These are phyloP conservation scores for Anguilla obscura DNA, from an alignment of 2,797 vertebrate species.

Conservation along the genomic window DNA sequence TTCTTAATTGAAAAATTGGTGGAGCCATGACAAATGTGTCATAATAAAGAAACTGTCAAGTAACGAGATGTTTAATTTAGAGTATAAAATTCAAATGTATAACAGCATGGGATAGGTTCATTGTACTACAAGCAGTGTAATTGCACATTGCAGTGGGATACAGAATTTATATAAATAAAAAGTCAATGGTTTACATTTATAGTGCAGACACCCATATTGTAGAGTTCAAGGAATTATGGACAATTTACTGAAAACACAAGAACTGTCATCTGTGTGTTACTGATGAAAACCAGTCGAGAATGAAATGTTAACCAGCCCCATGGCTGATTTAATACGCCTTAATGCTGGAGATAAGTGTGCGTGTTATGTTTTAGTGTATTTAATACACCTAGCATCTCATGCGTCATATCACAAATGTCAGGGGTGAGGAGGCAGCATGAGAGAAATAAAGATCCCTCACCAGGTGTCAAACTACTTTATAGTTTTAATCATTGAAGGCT, in stretches of 20 bases:
- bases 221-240: neutral
- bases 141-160: neutral
- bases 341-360: neutral
- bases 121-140: neutral
- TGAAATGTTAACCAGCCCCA: neutral
- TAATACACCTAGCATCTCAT: neutral
- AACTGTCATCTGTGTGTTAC: too few species aligned
- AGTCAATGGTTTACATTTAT: neutral
- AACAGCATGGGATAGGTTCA: neutral
- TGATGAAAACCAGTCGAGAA: neutral
- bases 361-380: neutral
- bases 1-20: neutral
- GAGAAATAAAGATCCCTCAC: neutral
- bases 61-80: neutral
- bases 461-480: neutral
- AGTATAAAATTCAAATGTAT: neutral
- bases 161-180: neutral
- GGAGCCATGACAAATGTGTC: constrained; percentile 9
- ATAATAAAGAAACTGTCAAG: neutral
- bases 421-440: neutral
- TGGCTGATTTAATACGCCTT: neutral
- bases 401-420: neutral
- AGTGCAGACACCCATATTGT: neutral
- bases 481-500: neutral
- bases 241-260: neutral